Evolutionary conservation across 1,140 invertebrate genomes (phyloP).

Genomic region (Eurosta solidaginis): DNA sequence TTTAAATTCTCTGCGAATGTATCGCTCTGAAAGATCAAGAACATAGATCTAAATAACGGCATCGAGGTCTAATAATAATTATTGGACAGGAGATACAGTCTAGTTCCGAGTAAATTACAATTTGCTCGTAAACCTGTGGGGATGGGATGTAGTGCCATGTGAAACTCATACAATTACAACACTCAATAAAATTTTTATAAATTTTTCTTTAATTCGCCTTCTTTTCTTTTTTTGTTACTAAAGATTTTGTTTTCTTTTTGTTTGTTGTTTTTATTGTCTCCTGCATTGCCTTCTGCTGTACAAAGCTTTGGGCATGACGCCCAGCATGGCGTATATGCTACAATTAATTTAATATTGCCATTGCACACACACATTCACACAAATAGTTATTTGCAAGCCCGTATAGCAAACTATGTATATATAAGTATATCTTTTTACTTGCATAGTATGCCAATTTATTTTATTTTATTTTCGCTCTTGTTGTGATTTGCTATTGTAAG

Average conservation of each 20-base stretch:
- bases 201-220: not conserved
- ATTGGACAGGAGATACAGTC: too few relatives aligned
- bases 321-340: conserved; percentile 13
- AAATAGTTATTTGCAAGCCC: not conserved
- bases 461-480: not conserved
- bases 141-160: too few relatives aligned
- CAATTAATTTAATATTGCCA: conserved; percentile 22
- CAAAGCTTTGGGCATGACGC: not conserved
- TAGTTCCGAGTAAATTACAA: too few relatives aligned
- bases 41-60: too few relatives aligned
- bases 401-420: not conserved
- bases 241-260: not conserved
- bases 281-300: conserved; percentile 6
- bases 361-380: not conserved
- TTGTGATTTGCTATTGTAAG: not conserved
- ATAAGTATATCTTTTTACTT: too few relatives aligned
- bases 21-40: too few relatives aligned
- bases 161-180: too few relatives aligned
- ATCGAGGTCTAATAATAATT: too few relatives aligned
- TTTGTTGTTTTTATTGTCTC: not conserved
- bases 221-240: not conserved
- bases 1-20: too few relatives aligned
- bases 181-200: too few relatives aligned
- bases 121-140: too few relatives aligned
- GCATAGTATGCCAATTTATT: not conserved